A percentile compares a stretch with the other conserved stretches of the same genome.
Conservation (phyloP, 1,140 invertebrate genomes). For the Akabosia matsudoensis region DNA sequence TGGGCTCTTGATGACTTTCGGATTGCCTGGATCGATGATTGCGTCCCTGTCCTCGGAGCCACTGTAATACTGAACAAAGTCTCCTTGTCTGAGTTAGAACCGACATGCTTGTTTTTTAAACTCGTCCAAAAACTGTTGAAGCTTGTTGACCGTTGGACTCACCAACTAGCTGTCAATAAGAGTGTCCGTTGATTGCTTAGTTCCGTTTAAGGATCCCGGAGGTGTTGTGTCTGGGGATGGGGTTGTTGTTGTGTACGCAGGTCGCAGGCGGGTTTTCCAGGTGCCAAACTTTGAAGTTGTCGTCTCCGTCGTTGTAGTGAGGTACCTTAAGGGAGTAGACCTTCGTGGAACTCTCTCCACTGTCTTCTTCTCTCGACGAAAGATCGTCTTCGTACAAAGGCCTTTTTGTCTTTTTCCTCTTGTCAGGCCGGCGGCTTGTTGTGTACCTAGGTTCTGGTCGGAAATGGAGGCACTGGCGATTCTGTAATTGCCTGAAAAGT, state of each 20-base stretch:
- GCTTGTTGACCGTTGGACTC: conserved; percentile 22
- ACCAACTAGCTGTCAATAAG: conserved; percentile 25
- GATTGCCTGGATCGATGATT: conserved; percentile 40
- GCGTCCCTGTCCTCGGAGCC: conserved; percentile 54
- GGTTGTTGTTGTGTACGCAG: background rate
- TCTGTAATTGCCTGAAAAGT: background rate
- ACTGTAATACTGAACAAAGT: conserved; percentile 67
- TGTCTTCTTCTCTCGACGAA: background rate
- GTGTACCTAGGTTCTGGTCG: conserved; percentile 9
- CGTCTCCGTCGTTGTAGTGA: conserved; percentile 15
- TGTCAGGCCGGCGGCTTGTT: background rate
- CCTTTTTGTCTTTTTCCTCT: conserved; percentile 1
- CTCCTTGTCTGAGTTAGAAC: too few relatives aligned
- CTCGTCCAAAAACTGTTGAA: conserved; percentile 25
- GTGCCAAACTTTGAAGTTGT: conserved; percentile 12
- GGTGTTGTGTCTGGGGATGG: background rate
- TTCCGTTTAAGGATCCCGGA: too few relatives aligned
- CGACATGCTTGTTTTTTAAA: too few relatives aligned
- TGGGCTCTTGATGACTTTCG: conserved; percentile 39
- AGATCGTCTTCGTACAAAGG: background rate
- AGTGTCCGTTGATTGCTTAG: conserved; percentile 22
- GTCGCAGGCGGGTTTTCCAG: background rate
- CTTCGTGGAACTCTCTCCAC: conserved; percentile 1
- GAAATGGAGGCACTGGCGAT: background rate
- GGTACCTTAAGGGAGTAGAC: conserved; percentile 18